Evolutionary conservation across 2,113 vertebrate species (phyloP).

Genomic region (Delphinus delphis): DNA sequence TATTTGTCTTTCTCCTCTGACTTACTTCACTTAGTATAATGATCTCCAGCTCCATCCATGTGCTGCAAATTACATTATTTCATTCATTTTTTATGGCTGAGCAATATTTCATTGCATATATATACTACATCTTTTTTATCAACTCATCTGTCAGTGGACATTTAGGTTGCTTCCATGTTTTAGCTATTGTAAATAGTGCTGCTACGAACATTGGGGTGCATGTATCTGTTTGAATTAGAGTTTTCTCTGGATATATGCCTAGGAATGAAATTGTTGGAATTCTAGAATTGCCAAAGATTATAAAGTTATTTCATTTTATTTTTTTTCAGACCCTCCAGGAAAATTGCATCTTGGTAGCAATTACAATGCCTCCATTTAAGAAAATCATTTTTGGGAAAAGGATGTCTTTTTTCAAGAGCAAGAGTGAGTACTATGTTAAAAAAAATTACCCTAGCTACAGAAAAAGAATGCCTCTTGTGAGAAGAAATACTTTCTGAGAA

Average conservation of each 20-base stretch:
- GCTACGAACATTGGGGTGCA: fast-evolving
- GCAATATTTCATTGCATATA: too few relatives aligned
- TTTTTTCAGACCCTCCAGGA: neutral
- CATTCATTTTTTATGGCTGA: too few relatives aligned
- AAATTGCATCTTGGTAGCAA: neutral
- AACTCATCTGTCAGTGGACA: too few relatives aligned
- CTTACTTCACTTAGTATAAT: too few relatives aligned
- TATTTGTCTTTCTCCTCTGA: too few relatives aligned
- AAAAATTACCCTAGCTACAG: constrained; percentile 27
- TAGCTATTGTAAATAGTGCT: too few relatives aligned
- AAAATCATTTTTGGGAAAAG: constrained; percentile 61
- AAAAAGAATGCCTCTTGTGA: constrained; percentile 62
- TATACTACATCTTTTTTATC: too few relatives aligned
- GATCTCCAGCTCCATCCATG: too few relatives aligned
- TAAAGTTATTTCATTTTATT: neutral
- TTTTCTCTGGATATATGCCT: too few relatives aligned
- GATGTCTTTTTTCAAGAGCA: constrained; percentile 55
- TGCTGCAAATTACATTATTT: too few relatives aligned
- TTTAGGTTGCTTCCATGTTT: too few relatives aligned
- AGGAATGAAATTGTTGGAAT: neutral
- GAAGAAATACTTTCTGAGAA: constrained; percentile 86
- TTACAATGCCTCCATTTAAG: neutral
- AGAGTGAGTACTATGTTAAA: constrained; percentile 53
- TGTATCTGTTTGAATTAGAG: too few relatives aligned
- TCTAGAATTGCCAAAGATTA: neutral